Base-by-base conservation (phyloP, 2,797 vertebrate species). In the Anguilla anguilla region DNA sequence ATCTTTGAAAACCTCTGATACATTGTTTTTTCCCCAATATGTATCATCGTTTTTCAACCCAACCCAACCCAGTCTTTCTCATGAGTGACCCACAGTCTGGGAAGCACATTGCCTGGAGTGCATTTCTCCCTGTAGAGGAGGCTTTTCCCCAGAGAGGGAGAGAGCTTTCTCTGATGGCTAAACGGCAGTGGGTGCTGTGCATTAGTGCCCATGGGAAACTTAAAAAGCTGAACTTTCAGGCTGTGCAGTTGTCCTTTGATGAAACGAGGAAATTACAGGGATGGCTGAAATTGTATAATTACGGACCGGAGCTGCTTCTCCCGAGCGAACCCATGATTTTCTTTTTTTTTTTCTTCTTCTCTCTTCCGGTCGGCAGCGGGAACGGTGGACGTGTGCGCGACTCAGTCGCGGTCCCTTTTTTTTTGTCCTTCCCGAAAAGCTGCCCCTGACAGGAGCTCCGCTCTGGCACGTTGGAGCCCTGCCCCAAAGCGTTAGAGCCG, bases 351-450 rank as follows among this genome's bases (percentile, higher is more conserved):
- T 9, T 28, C 64, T 64, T 79, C 49, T 82, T 87, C n/a, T 87
- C 6, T 77, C 74, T 10, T 49, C 22, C 43, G 15, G 0, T 22
- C 39, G 84, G 67, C 67, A 53, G 28, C 1, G 49, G 64, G 51
- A 59, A n/a, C 7, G 25, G 22, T 64, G 35, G 86, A 10, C 46
- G 1, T 57, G 85, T 79, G 81, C 31, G 28, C 57, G 39, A 51
- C 53, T 72, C 51, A 84, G 82, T 84, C 0, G 22, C 74, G 90
- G 88, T 88, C 86, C 86, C 87, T 89, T 59, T 87, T 89, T 88
- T 87, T 89, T 88, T 92, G 89, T 90, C 87, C 87, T 91, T 86
- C 90, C 87, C 17, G 0, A 87, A 90, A 89, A 77, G 22, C 11
- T 22, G 19, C 35, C 61, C 22, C 83, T 84, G 81, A 67, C 81